Evolutionary conservation across 2,113 vertebrate genomes (phyloP).

Genomic region (Prunella fulvescens): DNA sequence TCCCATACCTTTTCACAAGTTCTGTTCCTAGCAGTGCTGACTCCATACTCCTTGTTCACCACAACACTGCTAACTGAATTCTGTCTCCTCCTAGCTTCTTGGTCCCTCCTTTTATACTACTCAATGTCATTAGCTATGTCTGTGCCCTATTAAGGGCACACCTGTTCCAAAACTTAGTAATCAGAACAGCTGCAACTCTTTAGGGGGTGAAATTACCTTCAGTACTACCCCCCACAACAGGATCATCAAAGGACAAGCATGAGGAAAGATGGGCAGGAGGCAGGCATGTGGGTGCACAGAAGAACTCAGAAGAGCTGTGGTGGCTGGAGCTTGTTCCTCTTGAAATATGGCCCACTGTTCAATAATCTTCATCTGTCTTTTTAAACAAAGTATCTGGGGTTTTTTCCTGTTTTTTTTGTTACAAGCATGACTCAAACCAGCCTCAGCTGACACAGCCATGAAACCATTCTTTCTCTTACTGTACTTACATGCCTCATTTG

Average conservation of each 20-base stretch:
- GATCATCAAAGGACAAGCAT: not conserved
- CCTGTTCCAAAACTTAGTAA: too few species aligned
- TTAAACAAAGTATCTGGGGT: not conserved
- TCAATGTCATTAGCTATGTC: too few species aligned
- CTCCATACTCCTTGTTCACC: too few species aligned
- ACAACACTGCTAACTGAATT: too few species aligned
- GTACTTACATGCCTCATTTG: not conserved
- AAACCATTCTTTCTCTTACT: not conserved
- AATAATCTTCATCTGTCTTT: not conserved
- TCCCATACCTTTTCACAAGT: too few species aligned
- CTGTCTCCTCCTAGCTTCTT: too few species aligned
- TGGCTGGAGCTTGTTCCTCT: not conserved
- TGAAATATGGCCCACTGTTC: not conserved
- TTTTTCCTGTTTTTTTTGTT: not conserved
- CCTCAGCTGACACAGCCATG: not conserved
- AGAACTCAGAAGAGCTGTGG: not conserved
- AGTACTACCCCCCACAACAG: too few species aligned
- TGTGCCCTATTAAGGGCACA: too few species aligned
- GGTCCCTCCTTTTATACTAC: too few species aligned
- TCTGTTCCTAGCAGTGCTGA: too few species aligned
- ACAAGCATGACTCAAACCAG: not conserved
- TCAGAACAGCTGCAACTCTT: too few species aligned
- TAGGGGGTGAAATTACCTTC: too few species aligned
- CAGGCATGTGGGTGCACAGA: rapidly evolving
- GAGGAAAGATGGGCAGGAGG: not conserved